Evolutionary conservation across 2,888 invertebrate genomes (phyloP).

Genomic region (Diaprepes abbreviatus): DNA sequence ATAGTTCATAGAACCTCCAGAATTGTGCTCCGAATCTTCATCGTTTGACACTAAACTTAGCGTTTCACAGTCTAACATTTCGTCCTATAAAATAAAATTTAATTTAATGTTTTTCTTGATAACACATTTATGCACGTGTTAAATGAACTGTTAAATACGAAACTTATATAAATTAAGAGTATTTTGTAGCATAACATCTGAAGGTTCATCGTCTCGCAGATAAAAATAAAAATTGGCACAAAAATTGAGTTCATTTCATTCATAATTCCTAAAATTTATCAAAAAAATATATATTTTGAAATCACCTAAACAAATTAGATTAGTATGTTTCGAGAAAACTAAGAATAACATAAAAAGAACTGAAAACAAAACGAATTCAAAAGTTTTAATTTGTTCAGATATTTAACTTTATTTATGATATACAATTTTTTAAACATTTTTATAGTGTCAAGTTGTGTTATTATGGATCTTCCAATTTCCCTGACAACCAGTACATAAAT

Average conservation of each 20-base stretch:
- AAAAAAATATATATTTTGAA: neutral
- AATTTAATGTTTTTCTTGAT: too few species aligned
- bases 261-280: constrained; percentile 2
- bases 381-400: too few species aligned
- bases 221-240: constrained; percentile 29
- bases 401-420: too few species aligned
- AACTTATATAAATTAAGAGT: neutral
- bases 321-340: too few species aligned
- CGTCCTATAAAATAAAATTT: constrained; percentile 59
- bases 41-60: constrained; percentile 81
- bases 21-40: constrained; percentile 77
- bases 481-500: too few species aligned
- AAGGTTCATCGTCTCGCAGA: constrained; percentile 4
- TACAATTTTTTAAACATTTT: too few species aligned
- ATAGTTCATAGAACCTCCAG: constrained; percentile 72
- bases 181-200: neutral
- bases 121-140: neutral
- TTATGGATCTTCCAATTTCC: too few species aligned
- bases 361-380: too few species aligned
- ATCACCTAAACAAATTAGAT: neutral
- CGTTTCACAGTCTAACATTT: constrained; percentile 73
- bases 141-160: neutral
- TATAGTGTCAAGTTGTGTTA: too few species aligned
- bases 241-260: neutral
- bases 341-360: too few species aligned